These are phyloP conservation scores for Tipula confusa DNA, from an alignment of 2,888 invertebrate species.

Conservation along the genomic window DNA sequence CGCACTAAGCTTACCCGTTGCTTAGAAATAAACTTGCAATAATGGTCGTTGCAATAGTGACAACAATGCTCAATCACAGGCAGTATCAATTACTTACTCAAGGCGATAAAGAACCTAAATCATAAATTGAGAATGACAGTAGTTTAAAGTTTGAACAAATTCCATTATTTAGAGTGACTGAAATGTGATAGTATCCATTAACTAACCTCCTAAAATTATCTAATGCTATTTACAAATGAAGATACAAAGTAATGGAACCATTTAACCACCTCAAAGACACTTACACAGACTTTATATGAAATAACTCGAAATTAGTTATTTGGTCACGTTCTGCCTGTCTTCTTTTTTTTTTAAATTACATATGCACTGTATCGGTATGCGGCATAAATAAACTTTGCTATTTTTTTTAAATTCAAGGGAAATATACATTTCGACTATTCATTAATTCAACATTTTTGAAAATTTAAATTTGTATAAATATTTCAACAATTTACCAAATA, in stretches of 20 bases:
- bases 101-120: no score
- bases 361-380: neutral
- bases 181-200: no score
- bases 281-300: neutral
- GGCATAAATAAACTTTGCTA: neutral
- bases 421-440: no score
- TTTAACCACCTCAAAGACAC: neutral
- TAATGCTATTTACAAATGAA: neutral
- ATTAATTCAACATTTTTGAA: neutral
- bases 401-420: neutral
- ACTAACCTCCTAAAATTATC: no score
- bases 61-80: no score
- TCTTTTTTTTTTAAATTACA: neutral
- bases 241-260: neutral
- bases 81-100: no score
- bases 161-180: no score
- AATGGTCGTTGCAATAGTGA: no score
- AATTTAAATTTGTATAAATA: neutral
- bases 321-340: neutral
- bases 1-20: no score
- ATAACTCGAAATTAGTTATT: neutral
- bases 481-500: neutral
- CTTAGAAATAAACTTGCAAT: no score
- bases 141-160: no score
- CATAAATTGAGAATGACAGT: no score